These are phyloP conservation scores for Drosophila punjabiensis DNA, from an alignment of 1,140 invertebrate species.

Conservation along the genomic window DNA sequence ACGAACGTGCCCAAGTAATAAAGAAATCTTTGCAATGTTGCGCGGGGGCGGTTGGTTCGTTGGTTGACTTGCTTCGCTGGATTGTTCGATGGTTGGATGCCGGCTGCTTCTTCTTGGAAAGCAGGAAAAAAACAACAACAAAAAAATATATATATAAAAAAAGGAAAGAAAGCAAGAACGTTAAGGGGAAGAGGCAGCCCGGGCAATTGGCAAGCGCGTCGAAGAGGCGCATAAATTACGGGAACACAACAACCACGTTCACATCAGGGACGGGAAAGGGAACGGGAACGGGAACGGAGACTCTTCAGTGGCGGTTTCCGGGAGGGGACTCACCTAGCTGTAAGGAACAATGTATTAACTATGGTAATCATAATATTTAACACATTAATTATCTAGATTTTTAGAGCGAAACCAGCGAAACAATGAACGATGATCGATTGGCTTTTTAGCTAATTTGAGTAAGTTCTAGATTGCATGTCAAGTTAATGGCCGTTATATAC, in stretches of 20 bases:
- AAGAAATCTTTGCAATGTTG: slow-evolving; percentile 75
- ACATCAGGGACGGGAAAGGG: slow-evolving; percentile 6
- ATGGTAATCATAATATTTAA: slow-evolving; percentile 9
- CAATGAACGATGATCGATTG: slow-evolving; percentile 8
- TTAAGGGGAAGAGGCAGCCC: slow-evolving; percentile 23
- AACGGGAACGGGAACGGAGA: background rate
- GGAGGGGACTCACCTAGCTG: background rate
- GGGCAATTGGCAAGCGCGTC: slow-evolving; percentile 77
- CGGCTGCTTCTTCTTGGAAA: slow-evolving; percentile 70
- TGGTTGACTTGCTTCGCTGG: slow-evolving; percentile 39
- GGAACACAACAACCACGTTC: slow-evolving; percentile 29
- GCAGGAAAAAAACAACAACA: slow-evolving; percentile 5
- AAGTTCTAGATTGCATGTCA: slow-evolving; percentile 10
- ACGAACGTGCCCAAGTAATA: slow-evolving; percentile 82
- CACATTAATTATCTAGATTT: slow-evolving; percentile 13
- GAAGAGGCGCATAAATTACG: slow-evolving; percentile 81
- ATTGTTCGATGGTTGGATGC: slow-evolving; percentile 26
- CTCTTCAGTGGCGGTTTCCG: slow-evolving; percentile 29
- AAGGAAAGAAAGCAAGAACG: slow-evolving; percentile 13
- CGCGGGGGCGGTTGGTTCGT: slow-evolving; percentile 67
- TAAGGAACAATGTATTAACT: slow-evolving; percentile 19
- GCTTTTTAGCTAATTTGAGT: slow-evolving; percentile 7
- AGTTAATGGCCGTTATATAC: background rate
- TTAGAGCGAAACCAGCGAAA: slow-evolving; percentile 5
- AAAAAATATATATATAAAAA: background rate